Conservation (phyloP, 2,888 invertebrate genomes). For the Ormyrus nitidulus region DNA sequence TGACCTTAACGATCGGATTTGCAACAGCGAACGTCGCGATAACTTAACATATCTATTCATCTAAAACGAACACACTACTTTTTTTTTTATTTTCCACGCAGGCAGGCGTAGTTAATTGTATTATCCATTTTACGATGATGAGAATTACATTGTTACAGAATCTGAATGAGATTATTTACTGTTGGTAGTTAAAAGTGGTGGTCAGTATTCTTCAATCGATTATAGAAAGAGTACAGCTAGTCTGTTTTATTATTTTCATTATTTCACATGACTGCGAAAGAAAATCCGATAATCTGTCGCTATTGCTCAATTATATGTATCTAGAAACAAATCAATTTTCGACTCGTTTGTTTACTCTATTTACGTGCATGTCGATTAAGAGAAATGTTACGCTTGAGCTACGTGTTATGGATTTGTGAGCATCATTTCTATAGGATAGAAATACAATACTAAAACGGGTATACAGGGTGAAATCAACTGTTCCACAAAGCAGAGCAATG, state of each 20-base stretch:
- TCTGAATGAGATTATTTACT: conserved; percentile 3
- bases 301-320: conserved; percentile 17
- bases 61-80: not conserved
- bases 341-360: conserved; percentile 27
- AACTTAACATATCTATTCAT: conserved; percentile 1
- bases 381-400: conserved; percentile 52
- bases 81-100: not conserved
- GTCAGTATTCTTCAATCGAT: conserved; percentile 58
- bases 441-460: conserved; percentile 9
- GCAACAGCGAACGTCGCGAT: conserved; percentile 15
- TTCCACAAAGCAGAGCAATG: not conserved
- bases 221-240: conserved; percentile 21
- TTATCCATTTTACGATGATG: conserved; percentile 7
- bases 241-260: too few species aligned
- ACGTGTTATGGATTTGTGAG: conserved; percentile 76
- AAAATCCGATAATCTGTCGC: conserved; percentile 40
- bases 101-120: not conserved
- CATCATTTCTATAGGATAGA: conserved; percentile 61
- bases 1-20: conserved; percentile 49
- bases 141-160: not conserved
- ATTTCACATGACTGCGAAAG: not conserved
- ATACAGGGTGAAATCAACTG: conserved; percentile 49
- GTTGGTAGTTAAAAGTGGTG: conserved; percentile 63
- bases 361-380: conserved; percentile 37
- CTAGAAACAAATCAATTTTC: conserved; percentile 20